Percentiles rank a stretch among this genome's conserved stretches.
Evolutionary conservation across 2,797 vertebrate genomes (phyloP).

Genomic region (Rhadinocentrus ornatus): DNA sequence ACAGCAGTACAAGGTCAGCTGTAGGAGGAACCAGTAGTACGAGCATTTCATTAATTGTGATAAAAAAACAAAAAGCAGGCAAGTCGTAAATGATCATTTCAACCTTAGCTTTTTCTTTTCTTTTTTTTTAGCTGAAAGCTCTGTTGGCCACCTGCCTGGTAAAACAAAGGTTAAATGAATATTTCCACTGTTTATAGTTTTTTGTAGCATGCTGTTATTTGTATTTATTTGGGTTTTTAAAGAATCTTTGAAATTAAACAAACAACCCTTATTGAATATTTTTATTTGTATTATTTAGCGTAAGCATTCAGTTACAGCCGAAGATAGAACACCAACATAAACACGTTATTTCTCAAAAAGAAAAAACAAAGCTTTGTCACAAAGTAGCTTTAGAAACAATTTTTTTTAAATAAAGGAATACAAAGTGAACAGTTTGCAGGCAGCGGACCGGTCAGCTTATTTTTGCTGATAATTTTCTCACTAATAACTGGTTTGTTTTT

Average conservation of each 20-base stretch:
- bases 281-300: background rate
- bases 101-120: background rate
- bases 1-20: slow-evolving; percentile 14
- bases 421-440: background rate
- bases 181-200: background rate
- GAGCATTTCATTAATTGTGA: slow-evolving; percentile 4
- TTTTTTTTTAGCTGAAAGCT: too few species aligned
- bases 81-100: background rate
- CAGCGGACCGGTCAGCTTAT: too few species aligned
- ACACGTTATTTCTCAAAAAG: background rate
- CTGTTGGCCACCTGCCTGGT: too few species aligned
- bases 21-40: slow-evolving; percentile 21
- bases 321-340: background rate
- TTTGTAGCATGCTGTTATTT: background rate
- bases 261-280: too few species aligned
- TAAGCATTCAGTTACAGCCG: background rate
- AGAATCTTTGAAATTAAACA: too few species aligned
- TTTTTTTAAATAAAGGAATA: too few species aligned
- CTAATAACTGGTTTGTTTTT: too few species aligned
- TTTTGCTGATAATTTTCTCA: too few species aligned
- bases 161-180: background rate
- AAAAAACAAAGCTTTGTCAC: too few species aligned
- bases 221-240: background rate
- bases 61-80: background rate
- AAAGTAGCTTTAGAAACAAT: too few species aligned